phyloP scores from a whole-genome alignment of 2,888 invertebrate species.

The Yponomeuta evonymella region DNA sequence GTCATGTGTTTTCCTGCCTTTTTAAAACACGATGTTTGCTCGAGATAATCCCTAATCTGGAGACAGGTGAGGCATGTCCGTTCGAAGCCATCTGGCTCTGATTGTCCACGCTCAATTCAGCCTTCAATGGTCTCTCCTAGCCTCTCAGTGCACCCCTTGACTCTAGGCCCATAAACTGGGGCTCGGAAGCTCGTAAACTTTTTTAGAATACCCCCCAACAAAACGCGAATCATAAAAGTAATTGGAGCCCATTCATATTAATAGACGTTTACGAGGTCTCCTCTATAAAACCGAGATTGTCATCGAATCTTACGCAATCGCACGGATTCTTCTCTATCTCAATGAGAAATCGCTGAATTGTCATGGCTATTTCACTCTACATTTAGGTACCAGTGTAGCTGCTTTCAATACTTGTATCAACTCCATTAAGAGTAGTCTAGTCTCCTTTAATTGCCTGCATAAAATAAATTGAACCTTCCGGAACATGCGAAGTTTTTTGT shows the following conservation, averaged over 20 bases:
- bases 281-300: constrained; percentile 74
- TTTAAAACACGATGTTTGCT: background rate
- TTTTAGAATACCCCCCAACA: constrained; percentile 67
- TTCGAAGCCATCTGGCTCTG: constrained; percentile 48
- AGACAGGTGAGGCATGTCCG: constrained; percentile 43
- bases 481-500: too few relatives aligned
- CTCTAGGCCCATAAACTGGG: constrained; percentile 45
- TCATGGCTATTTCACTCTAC: constrained; percentile 39
- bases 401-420: too few relatives aligned
- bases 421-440: too few relatives aligned
- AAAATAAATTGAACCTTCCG: too few relatives aligned
- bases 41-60: constrained; percentile 1
- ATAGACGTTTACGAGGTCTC: constrained; percentile 74
- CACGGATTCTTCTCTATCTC: constrained; percentile 30
- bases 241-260: constrained; percentile 77
- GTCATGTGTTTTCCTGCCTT: constrained; percentile 10
- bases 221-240: constrained; percentile 75
- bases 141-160: constrained; percentile 31
- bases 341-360: constrained; percentile 47
- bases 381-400: too few relatives aligned
- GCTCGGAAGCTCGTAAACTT: constrained; percentile 67
- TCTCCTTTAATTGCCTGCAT: too few relatives aligned
- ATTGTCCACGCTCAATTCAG: constrained; percentile 44
- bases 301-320: constrained; percentile 61
- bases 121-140: constrained; percentile 27